Evolutionary conservation across 2,797 vertebrate species (phyloP), one percentile per base, ranked within the genome.

Genomic region (Tapirus indicus): DNA sequence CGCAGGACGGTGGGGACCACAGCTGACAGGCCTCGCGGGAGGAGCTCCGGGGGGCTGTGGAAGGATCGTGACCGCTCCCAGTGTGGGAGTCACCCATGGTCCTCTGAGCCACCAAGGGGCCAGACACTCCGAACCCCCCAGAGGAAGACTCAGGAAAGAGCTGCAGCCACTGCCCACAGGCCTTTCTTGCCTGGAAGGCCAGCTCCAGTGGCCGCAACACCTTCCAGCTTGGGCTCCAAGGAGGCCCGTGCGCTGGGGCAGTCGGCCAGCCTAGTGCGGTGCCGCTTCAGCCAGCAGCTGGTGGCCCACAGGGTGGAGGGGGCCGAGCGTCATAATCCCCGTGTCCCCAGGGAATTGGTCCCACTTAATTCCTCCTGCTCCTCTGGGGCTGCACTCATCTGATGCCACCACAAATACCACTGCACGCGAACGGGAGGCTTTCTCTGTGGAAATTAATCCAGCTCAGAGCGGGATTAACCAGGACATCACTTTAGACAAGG

Each of bases 371-470:
- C 74, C 89, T 87, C 84, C 93, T 25, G 72, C 68, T 90, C n/a
- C 17, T 96, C 92, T 2, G 88, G 64, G 80, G 93, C 95, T 2
- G 0, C 86, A 62, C 58, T 84, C 74, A 85, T 96, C 96, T 95
- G 94, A 6, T 54, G 74, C 62, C 97, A 78, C 97, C 96, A 91
- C 97, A 97, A 97, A 98, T 91, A 97, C 97, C 98, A 93, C 96
- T 35, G 92, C 96, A 80, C 75, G 75, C 58, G 35, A 91, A 94
- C 94, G 77, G 13, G 71, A 91, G 88, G 96, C 97, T 97, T 89
- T 95, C 91, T 98, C 98, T 97, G 96, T 96, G 97, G 97, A 98
- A 97, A 92, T 98, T 98, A 98, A 98, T 98, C 98, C 96, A 94
- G 96, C 95, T 97, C 80, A 84, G 91, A 98, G 96, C 35, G 82